phyloP scores from a whole-genome alignment of 2,797 vertebrate species.

The Silurus lanzhouensis region DNA sequence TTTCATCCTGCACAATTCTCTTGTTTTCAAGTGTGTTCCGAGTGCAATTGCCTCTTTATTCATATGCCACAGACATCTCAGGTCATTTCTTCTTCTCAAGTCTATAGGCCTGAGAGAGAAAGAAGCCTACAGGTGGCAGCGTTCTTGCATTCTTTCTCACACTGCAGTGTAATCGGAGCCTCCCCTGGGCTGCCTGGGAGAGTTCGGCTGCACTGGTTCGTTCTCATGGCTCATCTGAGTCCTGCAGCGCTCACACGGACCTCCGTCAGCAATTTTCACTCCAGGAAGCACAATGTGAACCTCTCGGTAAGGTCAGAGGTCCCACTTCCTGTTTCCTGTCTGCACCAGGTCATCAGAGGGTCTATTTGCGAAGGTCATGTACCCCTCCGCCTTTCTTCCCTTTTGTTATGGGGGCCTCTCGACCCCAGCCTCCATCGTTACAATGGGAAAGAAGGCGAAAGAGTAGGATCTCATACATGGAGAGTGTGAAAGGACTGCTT shows the following conservation, averaged over 20 bases:
- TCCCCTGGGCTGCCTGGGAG: slow-evolving; percentile 50
- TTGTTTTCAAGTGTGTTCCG: background rate
- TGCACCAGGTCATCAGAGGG: slow-evolving; percentile 74
- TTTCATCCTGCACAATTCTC: background rate
- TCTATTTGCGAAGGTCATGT: slow-evolving; percentile 70
- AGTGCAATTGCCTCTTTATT: background rate
- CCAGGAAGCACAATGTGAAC: slow-evolving; percentile 56
- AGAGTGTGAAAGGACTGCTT: slow-evolving; percentile 17
- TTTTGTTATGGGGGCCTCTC: slow-evolving; percentile 66
- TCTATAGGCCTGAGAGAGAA: slow-evolving; percentile 30
- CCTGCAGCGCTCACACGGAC: slow-evolving; percentile 14
- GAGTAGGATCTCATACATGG: slow-evolving; percentile 38
- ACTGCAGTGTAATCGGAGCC: slow-evolving; percentile 61
- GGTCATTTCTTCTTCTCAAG: background rate
- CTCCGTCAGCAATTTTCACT: slow-evolving; percentile 45
- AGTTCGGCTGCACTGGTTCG: slow-evolving; percentile 29
- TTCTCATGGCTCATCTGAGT: slow-evolving; percentile 47
- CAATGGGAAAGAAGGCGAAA: slow-evolving; percentile 29
- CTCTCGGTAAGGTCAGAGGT: slow-evolving; percentile 68
- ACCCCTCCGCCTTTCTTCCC: slow-evolving; percentile 68
- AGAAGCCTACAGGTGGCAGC: slow-evolving; percentile 53
- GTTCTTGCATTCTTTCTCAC: slow-evolving; percentile 52
- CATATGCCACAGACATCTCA: background rate
- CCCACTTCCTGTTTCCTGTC: slow-evolving; percentile 81
- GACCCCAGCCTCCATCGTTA: slow-evolving; percentile 24